Conservation (phyloP, 2,113 vertebrate species). For the Myotis yumanensis region DNA sequence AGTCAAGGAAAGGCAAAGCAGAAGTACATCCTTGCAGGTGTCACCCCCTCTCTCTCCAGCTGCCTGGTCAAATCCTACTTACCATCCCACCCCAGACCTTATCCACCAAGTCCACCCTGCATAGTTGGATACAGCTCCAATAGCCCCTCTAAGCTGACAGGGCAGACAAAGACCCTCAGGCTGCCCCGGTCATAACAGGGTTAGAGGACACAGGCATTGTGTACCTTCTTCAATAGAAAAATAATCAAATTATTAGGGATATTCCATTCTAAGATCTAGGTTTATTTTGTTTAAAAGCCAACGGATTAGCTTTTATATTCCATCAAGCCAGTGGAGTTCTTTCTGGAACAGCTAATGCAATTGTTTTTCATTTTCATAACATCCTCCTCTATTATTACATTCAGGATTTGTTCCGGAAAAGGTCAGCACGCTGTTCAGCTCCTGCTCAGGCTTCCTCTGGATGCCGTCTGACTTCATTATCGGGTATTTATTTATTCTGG, state of each 20-base stretch:
- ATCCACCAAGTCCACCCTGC: neutral
- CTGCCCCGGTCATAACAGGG: neutral
- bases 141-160: neutral
- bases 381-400: slow-evolving; percentile 35
- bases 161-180: neutral
- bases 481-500: slow-evolving; percentile 46
- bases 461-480: neutral
- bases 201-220: neutral
- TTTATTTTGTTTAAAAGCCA: slow-evolving; percentile 40
- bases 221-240: slow-evolving; percentile 16
- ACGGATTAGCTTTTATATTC: slow-evolving; percentile 40
- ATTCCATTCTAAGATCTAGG: slow-evolving; percentile 30
- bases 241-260: slow-evolving; percentile 21
- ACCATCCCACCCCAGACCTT: neutral
- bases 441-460: slow-evolving; percentile 44
- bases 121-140: neutral
- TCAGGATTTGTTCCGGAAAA: slow-evolving; percentile 52
- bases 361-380: slow-evolving; percentile 60
- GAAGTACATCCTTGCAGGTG: neutral
- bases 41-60: neutral
- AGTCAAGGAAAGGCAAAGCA: neutral
- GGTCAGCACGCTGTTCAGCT: slow-evolving; percentile 33
- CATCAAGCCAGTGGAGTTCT: slow-evolving; percentile 50
- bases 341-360: slow-evolving; percentile 48
- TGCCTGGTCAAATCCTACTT: neutral